Conservation (phyloP, 2,113 vertebrate genomes). For the Thermophis baileyi region DNA sequence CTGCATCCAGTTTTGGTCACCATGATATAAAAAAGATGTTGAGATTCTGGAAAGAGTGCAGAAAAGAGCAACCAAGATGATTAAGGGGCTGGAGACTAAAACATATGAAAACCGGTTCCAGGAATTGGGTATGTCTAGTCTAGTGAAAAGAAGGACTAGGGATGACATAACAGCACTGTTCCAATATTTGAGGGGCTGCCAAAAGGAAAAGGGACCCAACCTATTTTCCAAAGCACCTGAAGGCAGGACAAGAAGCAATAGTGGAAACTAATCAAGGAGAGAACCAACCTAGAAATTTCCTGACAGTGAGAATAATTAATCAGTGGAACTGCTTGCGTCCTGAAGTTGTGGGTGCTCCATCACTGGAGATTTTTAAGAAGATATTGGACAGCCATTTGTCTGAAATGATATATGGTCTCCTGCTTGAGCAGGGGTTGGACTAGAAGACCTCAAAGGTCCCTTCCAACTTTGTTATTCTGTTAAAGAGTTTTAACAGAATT, state of each 20-base stretch:
- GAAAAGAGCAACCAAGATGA: no score
- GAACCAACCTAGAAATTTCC: neutral
- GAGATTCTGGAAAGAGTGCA: no score
- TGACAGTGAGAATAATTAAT: neutral
- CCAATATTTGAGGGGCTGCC: neutral
- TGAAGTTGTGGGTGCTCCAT: neutral
- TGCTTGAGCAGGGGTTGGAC: neutral
- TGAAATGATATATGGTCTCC: neutral
- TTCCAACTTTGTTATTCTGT: neutral
- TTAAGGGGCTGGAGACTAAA: no score
- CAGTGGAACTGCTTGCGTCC: neutral
- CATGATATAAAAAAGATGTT: no score
- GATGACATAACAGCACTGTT: neutral
- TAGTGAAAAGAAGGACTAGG: neutral
- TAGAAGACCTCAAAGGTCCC: neutral
- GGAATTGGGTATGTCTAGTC: neutral
- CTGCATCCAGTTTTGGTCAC: no score
- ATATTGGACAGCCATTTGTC: neutral
- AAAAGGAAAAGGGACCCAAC: neutral
- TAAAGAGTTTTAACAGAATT: neutral
- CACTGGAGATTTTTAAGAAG: neutral
- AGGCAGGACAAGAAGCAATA: neutral
- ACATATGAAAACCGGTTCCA: neutral
- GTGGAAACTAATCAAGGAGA: neutral
- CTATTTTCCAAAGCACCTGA: neutral